Percentiles rank a stretch among this genome's conserved stretches.
phyloP scores from a whole-genome alignment of 2,113 vertebrate genomes.

The Heliornis fulica region DNA sequence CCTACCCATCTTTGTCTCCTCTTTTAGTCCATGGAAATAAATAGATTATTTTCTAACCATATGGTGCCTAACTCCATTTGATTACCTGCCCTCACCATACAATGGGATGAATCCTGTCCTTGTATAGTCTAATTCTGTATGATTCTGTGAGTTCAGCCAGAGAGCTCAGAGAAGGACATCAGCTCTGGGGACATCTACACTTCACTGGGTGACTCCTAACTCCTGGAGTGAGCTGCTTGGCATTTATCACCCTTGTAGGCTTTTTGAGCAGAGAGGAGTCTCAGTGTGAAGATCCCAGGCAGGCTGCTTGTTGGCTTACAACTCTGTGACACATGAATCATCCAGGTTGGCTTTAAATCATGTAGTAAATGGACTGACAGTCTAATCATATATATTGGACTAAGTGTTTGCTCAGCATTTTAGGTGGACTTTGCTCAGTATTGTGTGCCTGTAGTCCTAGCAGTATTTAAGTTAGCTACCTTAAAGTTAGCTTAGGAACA shows the following conservation, averaged over 20 bases:
- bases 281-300: background rate
- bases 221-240: background rate
- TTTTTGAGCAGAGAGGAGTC: background rate
- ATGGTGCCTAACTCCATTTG: background rate
- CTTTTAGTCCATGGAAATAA: background rate
- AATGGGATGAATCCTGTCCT: background rate
- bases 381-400: background rate
- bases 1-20: background rate
- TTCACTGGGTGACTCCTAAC: background rate
- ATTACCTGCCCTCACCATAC: accelerated
- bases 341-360: background rate
- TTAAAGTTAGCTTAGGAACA: background rate
- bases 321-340: background rate
- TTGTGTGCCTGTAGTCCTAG: background rate
- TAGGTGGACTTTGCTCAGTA: background rate
- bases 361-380: background rate
- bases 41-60: background rate
- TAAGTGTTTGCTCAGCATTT: background rate
- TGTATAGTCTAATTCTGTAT: background rate
- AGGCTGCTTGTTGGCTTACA: background rate
- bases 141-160: background rate
- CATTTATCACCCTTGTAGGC: background rate
- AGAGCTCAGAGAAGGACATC: background rate
- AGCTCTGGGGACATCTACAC: background rate
- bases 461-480: background rate